Evolutionary conservation across 23 tunicate genomes (phyloP), one percentile per base, ranked within the genome.

Genomic region (Ascidia mentula): DNA sequence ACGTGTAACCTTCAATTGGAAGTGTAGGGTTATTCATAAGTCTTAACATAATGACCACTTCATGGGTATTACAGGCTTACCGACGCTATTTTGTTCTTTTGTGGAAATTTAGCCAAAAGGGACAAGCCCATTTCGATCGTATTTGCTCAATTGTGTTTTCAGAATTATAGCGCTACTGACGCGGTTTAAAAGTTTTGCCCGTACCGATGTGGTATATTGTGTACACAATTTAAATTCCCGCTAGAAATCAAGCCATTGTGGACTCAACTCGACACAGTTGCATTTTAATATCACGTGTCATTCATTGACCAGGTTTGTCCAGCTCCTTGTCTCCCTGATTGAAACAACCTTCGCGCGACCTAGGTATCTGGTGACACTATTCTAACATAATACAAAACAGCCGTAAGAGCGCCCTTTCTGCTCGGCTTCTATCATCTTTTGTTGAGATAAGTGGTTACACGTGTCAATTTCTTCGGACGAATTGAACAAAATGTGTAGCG

Each of bases 291-390:
- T 53, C 65, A 53, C 65, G 24, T 53, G 65, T 53, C 65, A 20
- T 53, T 53, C 65, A 53, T 53, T 53, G 65, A 53, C 65, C 65
- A 53, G 65, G 1, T 53, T 53, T 53, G 65, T 53, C 24, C n/a
- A n/a, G 65, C 65, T 53, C 65, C 12, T 53, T 6, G 12, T 53
- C 22, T 9, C 65, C 13, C 13, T 53, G 65, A 53, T 53, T 53
- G 28, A n/a, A 9, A 53, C 65, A 53, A 53, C 65, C 65, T 53
- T 53, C 65, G 12, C 24, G 2, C 65, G 65, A 53, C 65, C 65
- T 53, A 28, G 22, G 65, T 53, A 53, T 53, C 65, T 3, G 7
- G 13, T 53, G 22, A 28, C 65, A 9, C 65, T 5, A 28, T 20
- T 20, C 65, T 20, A 6, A 5, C 1, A 28, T 9, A 53, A 26